Evolutionary conservation across 2,888 invertebrate genomes (phyloP), one percentile per base, ranked within the genome.

Genomic region (Drosophila limbata): DNA sequence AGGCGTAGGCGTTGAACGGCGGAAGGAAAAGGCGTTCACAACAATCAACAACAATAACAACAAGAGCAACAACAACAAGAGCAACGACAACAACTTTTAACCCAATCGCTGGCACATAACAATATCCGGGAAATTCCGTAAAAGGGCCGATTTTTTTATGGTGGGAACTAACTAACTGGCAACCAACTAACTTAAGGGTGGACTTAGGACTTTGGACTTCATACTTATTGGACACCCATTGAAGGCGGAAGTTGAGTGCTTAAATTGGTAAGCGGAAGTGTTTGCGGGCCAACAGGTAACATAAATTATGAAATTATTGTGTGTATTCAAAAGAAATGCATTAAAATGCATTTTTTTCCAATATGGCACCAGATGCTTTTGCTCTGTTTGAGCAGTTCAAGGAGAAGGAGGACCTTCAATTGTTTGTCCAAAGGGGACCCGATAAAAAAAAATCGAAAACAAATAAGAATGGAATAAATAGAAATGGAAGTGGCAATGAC

Each of bases 1-100:
- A 17, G 57, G 70, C 50, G 70, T 74, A 79, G 88, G 89, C 85
- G 84, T 85, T 57, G 72, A 25, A 31, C 57, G 28, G 65, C 86
- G 89, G 83, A 90, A 90, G 90, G 90, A 90, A 89, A 79, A 81
- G 89, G 89, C 81, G 89, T 80, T 69, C 67, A 70, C 73, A 71
- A 48, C 65, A 61, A 64, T 53, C 55, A 68, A 61, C 63, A 55
- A n/a, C n/a, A n/a, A 21, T 10, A 39, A n/a, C 25, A 28, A 19
- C 11, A 19, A 13, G 6, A 21, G 6, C 19, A 42, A 21, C 42
- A 13, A 13, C 19, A 42, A 17, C 39, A 8, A 21, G 21, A 35
- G 4, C 35, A 35, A 35, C 13, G 13, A 13, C 35, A 1, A 4
- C 4, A 42, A 10, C 19, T 25, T 17, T 35, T 51, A 67, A 60